Conservation (phyloP, 2,888 invertebrate genomes). For the Emesis russula region DNA sequence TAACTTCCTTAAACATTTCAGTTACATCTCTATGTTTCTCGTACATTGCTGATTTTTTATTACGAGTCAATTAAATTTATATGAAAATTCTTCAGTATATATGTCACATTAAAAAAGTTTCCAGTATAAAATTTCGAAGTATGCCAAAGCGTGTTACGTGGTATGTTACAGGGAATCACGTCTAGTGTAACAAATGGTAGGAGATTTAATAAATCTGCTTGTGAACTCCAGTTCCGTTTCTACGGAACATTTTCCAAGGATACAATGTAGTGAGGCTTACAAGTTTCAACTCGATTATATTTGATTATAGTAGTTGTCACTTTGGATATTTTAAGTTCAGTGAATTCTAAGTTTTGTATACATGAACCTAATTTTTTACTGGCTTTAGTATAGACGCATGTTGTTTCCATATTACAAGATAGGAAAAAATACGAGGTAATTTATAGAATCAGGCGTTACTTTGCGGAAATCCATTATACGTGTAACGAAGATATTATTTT, state of each 20-base stretch:
- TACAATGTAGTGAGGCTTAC: neutral
- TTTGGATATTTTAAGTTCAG: neutral
- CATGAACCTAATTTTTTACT: too few relatives aligned
- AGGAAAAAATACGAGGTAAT: too few relatives aligned
- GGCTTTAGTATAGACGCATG: too few relatives aligned
- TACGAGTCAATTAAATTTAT: neutral
- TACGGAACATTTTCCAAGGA: neutral
- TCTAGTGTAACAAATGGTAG: slow-evolving; percentile 10
- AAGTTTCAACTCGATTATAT: neutral
- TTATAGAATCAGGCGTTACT: too few relatives aligned
- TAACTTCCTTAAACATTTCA: neutral
- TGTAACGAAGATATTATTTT: too few relatives aligned
- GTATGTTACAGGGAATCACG: slow-evolving; percentile 20
- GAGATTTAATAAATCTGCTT: slow-evolving; percentile 17
- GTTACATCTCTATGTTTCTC: neutral
- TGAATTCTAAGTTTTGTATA: too few relatives aligned
- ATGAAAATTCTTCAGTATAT: neutral
- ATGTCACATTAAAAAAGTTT: neutral
- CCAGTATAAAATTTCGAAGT: neutral
- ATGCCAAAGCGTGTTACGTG: neutral
- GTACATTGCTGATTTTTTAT: neutral
- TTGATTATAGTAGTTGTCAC: neutral
- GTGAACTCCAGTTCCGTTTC: neutral
- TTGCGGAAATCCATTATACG: too few relatives aligned
- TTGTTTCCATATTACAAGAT: too few relatives aligned